Evolutionary conservation across 2,888 invertebrate genomes (phyloP).

Genomic region (Epsilonema sp.): DNA sequence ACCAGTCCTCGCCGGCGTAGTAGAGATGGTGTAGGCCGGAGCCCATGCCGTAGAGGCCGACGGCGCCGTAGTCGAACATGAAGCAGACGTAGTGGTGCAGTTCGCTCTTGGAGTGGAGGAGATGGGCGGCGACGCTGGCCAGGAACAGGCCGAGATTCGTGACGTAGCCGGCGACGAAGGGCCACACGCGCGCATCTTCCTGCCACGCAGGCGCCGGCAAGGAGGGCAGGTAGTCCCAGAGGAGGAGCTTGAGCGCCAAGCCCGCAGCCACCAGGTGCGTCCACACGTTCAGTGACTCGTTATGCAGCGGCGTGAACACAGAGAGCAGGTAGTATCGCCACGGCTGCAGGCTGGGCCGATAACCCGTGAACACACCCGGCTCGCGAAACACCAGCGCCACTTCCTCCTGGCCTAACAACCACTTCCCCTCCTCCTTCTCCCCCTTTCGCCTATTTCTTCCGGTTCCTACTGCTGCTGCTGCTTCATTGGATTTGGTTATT

Average conservation of each 20-base stretch:
- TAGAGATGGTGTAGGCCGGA: constrained; percentile 28
- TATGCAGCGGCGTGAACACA: constrained; percentile 18
- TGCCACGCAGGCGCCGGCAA: background rate
- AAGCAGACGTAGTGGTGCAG: constrained; percentile 29
- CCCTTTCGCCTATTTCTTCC: too few relatives aligned
- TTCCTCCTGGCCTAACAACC: too few relatives aligned
- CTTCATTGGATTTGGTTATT: too few relatives aligned
- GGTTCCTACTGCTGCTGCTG: too few relatives aligned
- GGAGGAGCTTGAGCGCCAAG: too few relatives aligned
- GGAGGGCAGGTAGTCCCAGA: background rate
- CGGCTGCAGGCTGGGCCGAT: too few relatives aligned
- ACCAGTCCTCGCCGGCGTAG: constrained; percentile 23
- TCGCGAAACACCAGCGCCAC: background rate
- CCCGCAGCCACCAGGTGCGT: constrained; percentile 14
- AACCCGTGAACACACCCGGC: background rate
- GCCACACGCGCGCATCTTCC: background rate
- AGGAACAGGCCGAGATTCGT: constrained; percentile 15
- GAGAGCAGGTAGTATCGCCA: constrained; percentile 20
- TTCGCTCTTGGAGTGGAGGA: constrained; percentile 27
- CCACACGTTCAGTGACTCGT: constrained; percentile 24
- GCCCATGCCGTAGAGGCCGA: constrained; percentile 31
- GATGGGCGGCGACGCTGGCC: constrained; percentile 27
- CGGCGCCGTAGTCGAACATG: constrained; percentile 31
- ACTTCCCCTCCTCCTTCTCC: too few relatives aligned
- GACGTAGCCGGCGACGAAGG: background rate